Conservation (phyloP, 2,113 vertebrate species). For the Jacana jacana region DNA sequence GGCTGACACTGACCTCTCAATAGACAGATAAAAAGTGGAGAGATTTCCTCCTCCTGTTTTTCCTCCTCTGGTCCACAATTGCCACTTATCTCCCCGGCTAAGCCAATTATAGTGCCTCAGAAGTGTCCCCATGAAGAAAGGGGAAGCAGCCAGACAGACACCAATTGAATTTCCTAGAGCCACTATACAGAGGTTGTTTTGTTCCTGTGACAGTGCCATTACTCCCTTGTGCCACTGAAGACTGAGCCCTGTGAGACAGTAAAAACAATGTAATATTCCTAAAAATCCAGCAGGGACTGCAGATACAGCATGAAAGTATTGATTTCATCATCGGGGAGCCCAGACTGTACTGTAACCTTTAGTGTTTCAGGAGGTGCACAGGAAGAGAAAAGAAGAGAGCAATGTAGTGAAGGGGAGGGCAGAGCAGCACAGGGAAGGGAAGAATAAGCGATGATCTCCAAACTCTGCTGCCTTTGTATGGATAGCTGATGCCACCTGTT, state of each 20-base stretch:
- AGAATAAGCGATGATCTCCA: background rate
- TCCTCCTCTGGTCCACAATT: background rate
- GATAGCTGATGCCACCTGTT: background rate
- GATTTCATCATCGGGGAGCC: background rate
- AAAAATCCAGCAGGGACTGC: background rate
- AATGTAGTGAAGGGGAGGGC: background rate
- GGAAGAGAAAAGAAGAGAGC: background rate
- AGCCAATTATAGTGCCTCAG: constrained; percentile 42
- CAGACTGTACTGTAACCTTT: background rate
- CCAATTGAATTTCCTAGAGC: constrained; percentile 47
- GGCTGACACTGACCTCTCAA: background rate
- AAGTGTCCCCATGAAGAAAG: constrained; percentile 5
- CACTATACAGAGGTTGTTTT: constrained; percentile 18
- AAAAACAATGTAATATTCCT: background rate
- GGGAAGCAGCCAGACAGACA: constrained; percentile 27
- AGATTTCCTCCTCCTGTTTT: constrained; percentile 17
- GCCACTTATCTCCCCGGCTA: constrained; percentile 6
- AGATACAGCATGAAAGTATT: background rate
- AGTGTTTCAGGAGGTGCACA: background rate
- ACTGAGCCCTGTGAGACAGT: background rate
- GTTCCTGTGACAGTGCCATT: constrained; percentile 1
- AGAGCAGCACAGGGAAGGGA: background rate
- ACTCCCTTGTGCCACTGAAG: background rate
- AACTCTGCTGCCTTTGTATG: background rate
- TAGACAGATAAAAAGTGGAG: background rate